Base-by-base conservation (phyloP, 2,797 vertebrate genomes). In the Halcyon badia region DNA sequence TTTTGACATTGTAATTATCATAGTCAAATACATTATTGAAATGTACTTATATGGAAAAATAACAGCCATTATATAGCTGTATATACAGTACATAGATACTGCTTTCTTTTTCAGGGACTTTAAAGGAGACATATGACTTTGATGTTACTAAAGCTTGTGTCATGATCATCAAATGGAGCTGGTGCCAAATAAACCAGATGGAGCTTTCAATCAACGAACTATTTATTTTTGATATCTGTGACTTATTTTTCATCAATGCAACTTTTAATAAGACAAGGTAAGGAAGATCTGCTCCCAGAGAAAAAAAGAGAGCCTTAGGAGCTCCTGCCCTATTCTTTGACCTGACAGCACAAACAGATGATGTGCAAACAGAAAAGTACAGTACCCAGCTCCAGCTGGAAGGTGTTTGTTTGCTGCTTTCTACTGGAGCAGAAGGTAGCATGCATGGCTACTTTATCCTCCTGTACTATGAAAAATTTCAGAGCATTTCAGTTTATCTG, bases 161-260 rank as follows among this genome's bases (percentile, higher is more conserved):
- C 83, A 71, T 76, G 87, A 70, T 94, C 85, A 94, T 91, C 83
- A 93, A 95, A 84, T 0, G 14, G 60, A 96, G 5, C 31, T 33
- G 10, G 25, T 96, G 94, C 80, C 95, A 97, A 89, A 82, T 82
- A 86, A 93, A 91, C 54, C 91, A 95, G 89, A 93, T 82, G 90
- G 91, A 95, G 56, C 44, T 93, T 95, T 97, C 93, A 91, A 65
- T 90, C 89, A 94, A 94, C 51, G 73, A 62, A 49, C 51, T 87
- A 90, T 88, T 95, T 89, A 94, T 92, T 97, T 93, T 95, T 93
- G 1, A 87, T 94, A 90, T 95, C 58, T 77, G 37, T 72, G 61
- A 56, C 56, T 86, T 94, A 76, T 91, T 93, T 95, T 31, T 94
- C 85, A 93, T 46, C 66, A 51, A 39, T 35, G 33, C 35, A 93